Evolutionary conservation across 2,113 vertebrate species (phyloP), one percentile per base, ranked within the genome.

Genomic region (Cygnus atratus): DNA sequence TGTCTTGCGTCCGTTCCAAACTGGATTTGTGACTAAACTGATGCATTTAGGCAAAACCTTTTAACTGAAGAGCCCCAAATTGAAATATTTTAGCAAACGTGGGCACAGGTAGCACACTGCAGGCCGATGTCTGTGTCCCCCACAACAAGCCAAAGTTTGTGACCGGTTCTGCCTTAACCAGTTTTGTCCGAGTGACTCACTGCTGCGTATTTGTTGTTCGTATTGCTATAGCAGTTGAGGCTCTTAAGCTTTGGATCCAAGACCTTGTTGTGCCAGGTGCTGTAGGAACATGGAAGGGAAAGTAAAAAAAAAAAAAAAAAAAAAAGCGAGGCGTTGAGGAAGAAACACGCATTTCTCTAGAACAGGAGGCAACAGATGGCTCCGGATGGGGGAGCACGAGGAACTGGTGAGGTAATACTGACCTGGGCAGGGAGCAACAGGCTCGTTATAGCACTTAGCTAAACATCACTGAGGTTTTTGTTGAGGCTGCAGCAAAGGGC

Each of bases 211-310:
- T 84, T 95, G 88, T 95, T 96, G 74, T 95, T 92, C 95, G 74
- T 89, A 95, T 94, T 95, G 91, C 95, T 95, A 90, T 92, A 94
- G 94, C 87, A 93, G 77, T 95, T 41, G 15, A 85, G 61, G 12
- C 86, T 88, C n/a, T 84, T 67, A 50, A 77, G 43, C 55, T 90
- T 80, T 90, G 78, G 50, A 87, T 95, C 82, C 59, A 63, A 85
- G 78, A 85, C 78, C 71, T 83, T 91, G 48, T 92, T 91, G 84
- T 91, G 87, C 84, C 87, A 96, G 89, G 94, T 97, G 93, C 82
- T 89, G 54, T 90, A 79, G 46, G 67, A 92, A 29, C 66, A 76
- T 79, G 66, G 43, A 19, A 50, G 9, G 31, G 66, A 71, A 62
- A 41, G 37, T 39, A 62, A 39, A 29, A 44, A 74, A 84, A 84